phyloP scores from a whole-genome alignment of 1,140 invertebrate species.

The Drosophila mauritiana region DNA sequence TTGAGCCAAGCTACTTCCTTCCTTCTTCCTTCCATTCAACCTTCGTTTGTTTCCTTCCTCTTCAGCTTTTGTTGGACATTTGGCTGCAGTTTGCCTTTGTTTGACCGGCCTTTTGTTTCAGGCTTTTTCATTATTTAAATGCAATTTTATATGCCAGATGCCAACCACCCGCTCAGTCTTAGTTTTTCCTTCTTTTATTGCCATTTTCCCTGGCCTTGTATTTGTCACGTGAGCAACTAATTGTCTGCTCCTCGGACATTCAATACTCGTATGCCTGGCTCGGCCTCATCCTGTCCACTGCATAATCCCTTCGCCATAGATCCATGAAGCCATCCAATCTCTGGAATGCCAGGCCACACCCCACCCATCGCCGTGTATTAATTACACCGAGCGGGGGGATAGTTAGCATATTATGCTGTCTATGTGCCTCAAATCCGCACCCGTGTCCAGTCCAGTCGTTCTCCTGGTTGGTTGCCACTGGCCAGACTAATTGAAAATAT shows the following conservation, averaged over 20 bases:
- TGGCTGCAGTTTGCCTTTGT: slow-evolving; percentile 45
- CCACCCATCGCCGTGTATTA: slow-evolving; percentile 14
- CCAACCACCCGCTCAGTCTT: neutral
- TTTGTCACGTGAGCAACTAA: slow-evolving; percentile 66
- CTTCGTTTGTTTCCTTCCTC: neutral
- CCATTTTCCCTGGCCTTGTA: slow-evolving; percentile 22
- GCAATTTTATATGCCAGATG: slow-evolving; percentile 59
- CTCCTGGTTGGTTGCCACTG: neutral
- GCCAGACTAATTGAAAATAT: slow-evolving; percentile 46
- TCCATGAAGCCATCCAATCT: slow-evolving; percentile 48
- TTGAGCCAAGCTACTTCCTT: slow-evolving; percentile 64
- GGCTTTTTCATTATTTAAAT: slow-evolving; percentile 73
- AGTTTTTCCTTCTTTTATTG: neutral
- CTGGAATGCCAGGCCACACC: neutral
- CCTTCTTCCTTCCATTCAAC: slow-evolving; percentile 42
- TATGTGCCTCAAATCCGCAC: neutral
- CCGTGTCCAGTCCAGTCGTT: neutral
- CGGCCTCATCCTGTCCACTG: neutral
- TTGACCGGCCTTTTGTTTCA: slow-evolving; percentile 52
- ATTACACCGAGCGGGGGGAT: slow-evolving; percentile 22
- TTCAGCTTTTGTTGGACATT: slow-evolving; percentile 30
- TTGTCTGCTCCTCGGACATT: slow-evolving; percentile 43
- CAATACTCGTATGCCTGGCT: slow-evolving; percentile 25
- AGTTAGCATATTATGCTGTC: slow-evolving; percentile 21
- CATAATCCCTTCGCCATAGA: slow-evolving; percentile 12